Percentiles rank a stretch among this genome's conserved stretches.
These are phyloP conservation scores for Pseudanteris insignis DNA, from an alignment of 2,888 invertebrate genomes.

Conservation along the genomic window DNA sequence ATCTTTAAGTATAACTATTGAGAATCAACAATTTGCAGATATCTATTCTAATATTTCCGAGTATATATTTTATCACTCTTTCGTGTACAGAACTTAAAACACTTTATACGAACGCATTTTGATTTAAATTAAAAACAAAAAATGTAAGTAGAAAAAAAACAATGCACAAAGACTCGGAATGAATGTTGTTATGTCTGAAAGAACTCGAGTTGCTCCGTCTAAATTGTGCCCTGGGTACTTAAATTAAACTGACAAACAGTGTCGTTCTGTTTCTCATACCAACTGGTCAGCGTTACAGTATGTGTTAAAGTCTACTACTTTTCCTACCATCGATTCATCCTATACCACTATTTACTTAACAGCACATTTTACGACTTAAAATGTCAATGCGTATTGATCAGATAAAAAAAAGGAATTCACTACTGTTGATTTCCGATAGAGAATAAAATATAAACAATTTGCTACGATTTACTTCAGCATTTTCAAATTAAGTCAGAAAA, in stretches of 20 bases:
- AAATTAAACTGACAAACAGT: constrained; percentile 33
- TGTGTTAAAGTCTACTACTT: constrained; percentile 28
- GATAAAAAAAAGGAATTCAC: constrained; percentile 26
- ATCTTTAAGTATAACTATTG: too few species aligned
- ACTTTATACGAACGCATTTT: constrained; percentile 6
- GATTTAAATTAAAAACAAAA: constrained; percentile 16
- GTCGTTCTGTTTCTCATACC: constrained; percentile 14
- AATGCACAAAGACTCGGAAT: constrained; percentile 3
- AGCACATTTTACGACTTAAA: constrained; percentile 30
- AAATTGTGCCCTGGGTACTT: constrained; percentile 11
- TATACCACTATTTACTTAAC: constrained; percentile 41
- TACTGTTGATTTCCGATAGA: constrained; percentile 23
- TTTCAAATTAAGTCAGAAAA: too few species aligned
- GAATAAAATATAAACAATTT: too few species aligned
- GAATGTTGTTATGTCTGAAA: constrained; percentile 32
- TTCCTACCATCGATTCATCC: constrained; percentile 39
- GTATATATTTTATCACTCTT: too few species aligned
- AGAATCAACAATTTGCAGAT: too few species aligned
- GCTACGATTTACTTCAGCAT: too few species aligned
- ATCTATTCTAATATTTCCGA: too few species aligned
- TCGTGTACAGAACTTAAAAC: too few species aligned
- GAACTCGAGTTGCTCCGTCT: constrained; percentile 19
- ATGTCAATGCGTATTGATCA: constrained; percentile 42
- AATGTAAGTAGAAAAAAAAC: constrained; percentile 6
- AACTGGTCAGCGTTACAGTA: constrained; percentile 6